phyloP scores from a whole-genome alignment of 2,888 invertebrate genomes.

The Lepidochitona cinerea region DNA sequence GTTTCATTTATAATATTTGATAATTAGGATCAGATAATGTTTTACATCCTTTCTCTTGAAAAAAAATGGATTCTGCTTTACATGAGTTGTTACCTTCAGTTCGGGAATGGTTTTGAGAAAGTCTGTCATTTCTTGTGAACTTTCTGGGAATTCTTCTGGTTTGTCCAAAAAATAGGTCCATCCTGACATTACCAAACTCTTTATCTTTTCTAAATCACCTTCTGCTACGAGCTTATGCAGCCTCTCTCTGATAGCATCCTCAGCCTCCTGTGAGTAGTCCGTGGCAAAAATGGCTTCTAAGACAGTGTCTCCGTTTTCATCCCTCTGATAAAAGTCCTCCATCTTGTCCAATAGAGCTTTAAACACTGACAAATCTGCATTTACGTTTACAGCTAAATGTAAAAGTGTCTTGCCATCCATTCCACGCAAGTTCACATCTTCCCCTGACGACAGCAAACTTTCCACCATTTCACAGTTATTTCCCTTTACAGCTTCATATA shows the following conservation, averaged over 20 bases:
- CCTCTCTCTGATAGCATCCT: slow-evolving; percentile 31
- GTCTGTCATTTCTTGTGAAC: slow-evolving; percentile 27
- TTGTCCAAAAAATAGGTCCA: slow-evolving; percentile 33
- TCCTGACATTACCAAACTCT: slow-evolving; percentile 34
- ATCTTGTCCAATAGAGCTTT: slow-evolving; percentile 41
- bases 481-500: slow-evolving; percentile 38
- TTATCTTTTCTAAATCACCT: slow-evolving; percentile 35
- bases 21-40: no score
- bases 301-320: slow-evolving; percentile 40
- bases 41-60: no score
- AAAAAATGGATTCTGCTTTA: no score
- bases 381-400: slow-evolving; percentile 39
- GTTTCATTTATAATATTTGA: no score
- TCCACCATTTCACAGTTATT: slow-evolving; percentile 34
- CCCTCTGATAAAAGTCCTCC: slow-evolving; percentile 37
- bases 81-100: slow-evolving; percentile 26
- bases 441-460: slow-evolving; percentile 27
- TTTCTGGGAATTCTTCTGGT: slow-evolving; percentile 21
- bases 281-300: slow-evolving; percentile 39
- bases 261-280: slow-evolving; percentile 21
- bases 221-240: slow-evolving; percentile 30
- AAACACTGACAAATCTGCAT: slow-evolving; percentile 39
- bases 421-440: slow-evolving; percentile 31
- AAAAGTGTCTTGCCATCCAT: slow-evolving; percentile 42
- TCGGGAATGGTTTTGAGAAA: slow-evolving; percentile 33